These are phyloP conservation scores for Megaceryle torquata DNA, from an alignment of 2,113 vertebrate species.

Conservation along the genomic window DNA sequence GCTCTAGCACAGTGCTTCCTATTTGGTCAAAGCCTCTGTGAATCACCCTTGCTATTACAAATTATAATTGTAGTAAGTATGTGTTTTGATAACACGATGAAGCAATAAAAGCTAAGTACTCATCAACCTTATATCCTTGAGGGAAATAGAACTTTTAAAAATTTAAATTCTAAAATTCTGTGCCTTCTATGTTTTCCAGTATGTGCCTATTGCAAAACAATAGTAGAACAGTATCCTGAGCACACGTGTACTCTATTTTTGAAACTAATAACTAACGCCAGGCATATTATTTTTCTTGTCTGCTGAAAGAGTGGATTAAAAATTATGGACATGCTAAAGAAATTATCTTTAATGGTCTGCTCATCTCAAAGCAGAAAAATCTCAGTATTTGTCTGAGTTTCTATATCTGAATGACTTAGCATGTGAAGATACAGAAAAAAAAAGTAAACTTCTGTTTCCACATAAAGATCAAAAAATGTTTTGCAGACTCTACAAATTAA, in stretches of 20 bases:
- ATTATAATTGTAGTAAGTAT: background rate
- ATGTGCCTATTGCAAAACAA: background rate
- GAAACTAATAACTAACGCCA: background rate
- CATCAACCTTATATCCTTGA: background rate
- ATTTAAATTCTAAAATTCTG: background rate
- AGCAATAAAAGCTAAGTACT: background rate
- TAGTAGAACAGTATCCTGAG: background rate
- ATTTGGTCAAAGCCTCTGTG: background rate
- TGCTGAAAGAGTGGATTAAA: background rate
- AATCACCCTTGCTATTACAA: background rate
- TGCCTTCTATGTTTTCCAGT: background rate
- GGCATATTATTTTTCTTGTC: background rate
- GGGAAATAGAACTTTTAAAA: background rate
- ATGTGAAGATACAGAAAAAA: slow-evolving; percentile 27
- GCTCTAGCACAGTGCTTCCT: background rate
- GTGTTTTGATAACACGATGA: background rate
- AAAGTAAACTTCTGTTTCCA: background rate
- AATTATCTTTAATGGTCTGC: background rate
- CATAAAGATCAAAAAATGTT: background rate
- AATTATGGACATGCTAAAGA: background rate
- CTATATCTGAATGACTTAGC: slow-evolving; percentile 40
- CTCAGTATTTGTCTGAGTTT: slow-evolving; percentile 20
- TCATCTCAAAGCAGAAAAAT: background rate
- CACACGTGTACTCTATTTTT: background rate
- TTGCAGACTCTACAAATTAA: background rate